Percentiles rank a stretch among this genome's conserved stretches.
phyloP scores from a whole-genome alignment of 2,888 invertebrate species.

The Nebria brevicollis region DNA sequence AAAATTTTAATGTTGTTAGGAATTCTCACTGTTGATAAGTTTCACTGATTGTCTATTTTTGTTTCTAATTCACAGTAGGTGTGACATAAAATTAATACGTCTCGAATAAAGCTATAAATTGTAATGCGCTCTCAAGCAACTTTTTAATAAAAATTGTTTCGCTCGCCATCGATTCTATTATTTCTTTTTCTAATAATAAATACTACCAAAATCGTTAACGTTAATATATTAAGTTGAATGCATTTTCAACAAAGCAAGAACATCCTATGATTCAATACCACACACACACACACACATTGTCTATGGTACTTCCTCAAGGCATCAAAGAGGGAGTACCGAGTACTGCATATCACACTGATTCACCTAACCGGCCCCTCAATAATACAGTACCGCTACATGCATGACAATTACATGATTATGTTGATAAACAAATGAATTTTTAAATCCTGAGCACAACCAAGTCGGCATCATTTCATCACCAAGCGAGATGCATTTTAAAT shows the following conservation, averaged over 20 bases:
- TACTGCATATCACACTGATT: not conserved
- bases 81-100: not conserved
- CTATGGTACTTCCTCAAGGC: not conserved
- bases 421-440: not conserved
- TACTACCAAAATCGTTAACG: not conserved
- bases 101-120: not conserved
- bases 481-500: not conserved
- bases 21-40: not conserved
- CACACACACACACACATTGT: constrained; percentile 1
- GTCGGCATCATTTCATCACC: not conserved
- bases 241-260: not conserved
- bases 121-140: too few relatives aligned
- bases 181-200: not conserved
- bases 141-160: too few relatives aligned
- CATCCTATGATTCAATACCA: not conserved
- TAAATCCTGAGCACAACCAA: not conserved
- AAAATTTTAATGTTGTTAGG: not conserved
- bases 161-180: too few relatives aligned
- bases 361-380: not conserved
- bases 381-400: not conserved
- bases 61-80: not conserved
- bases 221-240: not conserved
- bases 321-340: not conserved
- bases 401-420: not conserved
- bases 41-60: not conserved